Evolutionary conservation across 2,113 vertebrate species (phyloP), one percentile per base, ranked within the genome.

Genomic region (Apodemus sylvaticus): DNA sequence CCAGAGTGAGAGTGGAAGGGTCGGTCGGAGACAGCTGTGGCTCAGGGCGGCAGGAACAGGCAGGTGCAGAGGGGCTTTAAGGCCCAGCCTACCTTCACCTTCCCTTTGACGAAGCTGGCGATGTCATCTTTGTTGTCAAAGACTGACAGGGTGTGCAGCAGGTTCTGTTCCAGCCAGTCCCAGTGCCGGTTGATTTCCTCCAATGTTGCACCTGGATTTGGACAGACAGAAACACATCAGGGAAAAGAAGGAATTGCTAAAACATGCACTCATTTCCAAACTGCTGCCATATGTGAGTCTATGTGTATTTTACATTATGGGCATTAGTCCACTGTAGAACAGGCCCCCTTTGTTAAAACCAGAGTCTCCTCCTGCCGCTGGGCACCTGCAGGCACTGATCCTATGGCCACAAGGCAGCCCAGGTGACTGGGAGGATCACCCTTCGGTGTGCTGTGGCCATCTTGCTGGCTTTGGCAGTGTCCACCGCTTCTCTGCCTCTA

Each of bases 111-210:
- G 83, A 99, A 99, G 96, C 98, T 99, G 97, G 99, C 98, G 26
- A 99, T 99, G 93, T 99, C 99, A n/a, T 99, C 99, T 96, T 99
- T 99, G 98, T 99, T 99, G 97, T 99, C 99, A 97, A 99, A 99
- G 77, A 99, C 99, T 0, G 99, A 98, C 97, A 99, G 98, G 22
- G 99, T 99, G 89, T 99, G 99, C 1, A 99, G 99, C 95, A 99
- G 98, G 95, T 99, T 99, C 97, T 99, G 99, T 60, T 99, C 98
- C 97, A 99, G 98, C 99, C 99, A 99, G 95, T 99, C 99, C 99
- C 99, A 99, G 97, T 99, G 99, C 96, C 98, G 98, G 96, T 98
- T 99, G 96, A 99, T 99, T 97, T 99, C 99, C 96, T 99, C 99
- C 29, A 98, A 95, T 5, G 99, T 99, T 31, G 99, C 99, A 94